Evolutionary conservation across 2,888 invertebrate species (phyloP).

Genomic region (Plebejus argus): DNA sequence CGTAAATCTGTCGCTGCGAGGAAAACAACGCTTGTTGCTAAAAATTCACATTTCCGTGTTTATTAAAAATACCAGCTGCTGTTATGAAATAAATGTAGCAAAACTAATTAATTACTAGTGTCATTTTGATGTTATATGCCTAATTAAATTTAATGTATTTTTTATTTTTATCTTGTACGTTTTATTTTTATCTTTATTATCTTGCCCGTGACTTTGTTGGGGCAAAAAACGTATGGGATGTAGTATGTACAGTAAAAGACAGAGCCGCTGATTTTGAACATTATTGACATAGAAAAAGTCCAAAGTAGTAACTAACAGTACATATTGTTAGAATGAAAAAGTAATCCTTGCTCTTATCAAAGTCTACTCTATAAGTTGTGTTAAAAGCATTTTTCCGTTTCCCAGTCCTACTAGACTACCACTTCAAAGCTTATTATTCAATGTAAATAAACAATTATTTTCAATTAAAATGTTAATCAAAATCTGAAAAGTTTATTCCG

Average conservation of each 20-base stretch:
- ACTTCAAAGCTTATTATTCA: too few species aligned
- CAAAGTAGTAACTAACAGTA: neutral
- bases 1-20: constrained; percentile 14
- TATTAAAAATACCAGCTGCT: constrained; percentile 11
- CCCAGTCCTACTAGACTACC: too few species aligned
- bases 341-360: too few species aligned
- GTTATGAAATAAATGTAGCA: neutral
- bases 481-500: neutral
- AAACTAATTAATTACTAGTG: neutral
- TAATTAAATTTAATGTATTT: neutral
- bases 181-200: neutral
- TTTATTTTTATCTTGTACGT: too few species aligned
- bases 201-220: neutral
- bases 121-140: neutral
- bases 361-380: too few species aligned
- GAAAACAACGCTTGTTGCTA: neutral
- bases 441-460: neutral
- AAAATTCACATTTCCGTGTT: neutral
- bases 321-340: neutral
- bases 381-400: too few species aligned
- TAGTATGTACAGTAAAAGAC: neutral
- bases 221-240: neutral
- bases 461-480: neutral
- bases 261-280: too few species aligned
- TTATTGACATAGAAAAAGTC: too few species aligned